Evolutionary conservation across 2,888 invertebrate species (phyloP).

Genomic region (Horisme vitalbata): DNA sequence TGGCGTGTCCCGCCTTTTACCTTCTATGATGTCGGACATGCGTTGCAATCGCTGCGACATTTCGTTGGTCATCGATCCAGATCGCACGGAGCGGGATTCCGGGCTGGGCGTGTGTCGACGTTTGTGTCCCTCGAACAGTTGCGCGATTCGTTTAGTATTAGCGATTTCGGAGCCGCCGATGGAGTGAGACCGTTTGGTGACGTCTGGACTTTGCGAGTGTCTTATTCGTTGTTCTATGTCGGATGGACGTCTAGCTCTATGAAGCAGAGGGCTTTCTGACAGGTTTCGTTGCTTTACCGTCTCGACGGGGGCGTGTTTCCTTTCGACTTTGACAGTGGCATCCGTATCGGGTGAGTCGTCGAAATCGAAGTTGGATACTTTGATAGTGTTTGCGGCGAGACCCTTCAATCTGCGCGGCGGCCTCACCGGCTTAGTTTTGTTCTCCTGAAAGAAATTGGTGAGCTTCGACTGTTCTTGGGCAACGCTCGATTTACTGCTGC

Average conservation of each 20-base stretch:
- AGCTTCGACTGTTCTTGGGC: conserved; percentile 45
- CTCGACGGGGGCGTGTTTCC: conserved; percentile 23
- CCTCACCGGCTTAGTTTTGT: conserved; percentile 45
- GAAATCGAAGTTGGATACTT: conserved; percentile 46
- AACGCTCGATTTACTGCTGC: conserved; percentile 48
- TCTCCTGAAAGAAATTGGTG: conserved; percentile 52
- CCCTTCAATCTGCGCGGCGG: conserved; percentile 63
- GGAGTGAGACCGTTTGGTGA: conserved; percentile 56
- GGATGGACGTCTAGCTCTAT: conserved; percentile 49
- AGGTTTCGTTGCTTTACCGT: conserved; percentile 17
- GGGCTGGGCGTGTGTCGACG: conserved; percentile 59
- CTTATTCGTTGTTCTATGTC: conserved; percentile 44
- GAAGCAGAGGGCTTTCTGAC: conserved; percentile 34
- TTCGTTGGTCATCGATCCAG: conserved; percentile 54
- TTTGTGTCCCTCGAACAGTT: conserved; percentile 61
- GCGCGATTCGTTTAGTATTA: conserved; percentile 60
- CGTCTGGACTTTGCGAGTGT: conserved; percentile 55
- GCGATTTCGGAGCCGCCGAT: conserved; percentile 52
- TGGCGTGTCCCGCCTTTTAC: conserved; percentile 54
- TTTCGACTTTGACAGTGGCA: conserved; percentile 46
- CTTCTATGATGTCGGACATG: conserved; percentile 68
- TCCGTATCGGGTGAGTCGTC: conserved; percentile 64
- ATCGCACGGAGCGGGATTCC: conserved; percentile 47
- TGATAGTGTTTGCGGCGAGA: conserved; percentile 52
- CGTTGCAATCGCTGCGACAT: conserved; percentile 60